Conservation (phyloP, 1,140 invertebrate species). For the Aphis craccivora region DNA sequence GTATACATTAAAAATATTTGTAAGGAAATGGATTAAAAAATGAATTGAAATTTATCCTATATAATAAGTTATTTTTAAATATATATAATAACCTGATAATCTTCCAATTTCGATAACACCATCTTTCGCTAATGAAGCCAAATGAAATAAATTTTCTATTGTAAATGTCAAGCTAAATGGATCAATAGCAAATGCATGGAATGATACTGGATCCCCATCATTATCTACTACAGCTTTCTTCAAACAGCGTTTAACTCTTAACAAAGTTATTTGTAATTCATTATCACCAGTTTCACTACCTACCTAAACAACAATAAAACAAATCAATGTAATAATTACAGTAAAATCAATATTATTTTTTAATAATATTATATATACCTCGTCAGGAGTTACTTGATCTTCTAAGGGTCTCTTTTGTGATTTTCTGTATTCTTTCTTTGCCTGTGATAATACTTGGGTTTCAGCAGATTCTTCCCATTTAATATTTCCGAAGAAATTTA, state of each 20-base stretch:
- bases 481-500: conserved; percentile 13
- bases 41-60: not conserved
- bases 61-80: not conserved
- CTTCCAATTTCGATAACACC: not conserved
- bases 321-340: not conserved
- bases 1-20: not conserved
- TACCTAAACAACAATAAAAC: not conserved
- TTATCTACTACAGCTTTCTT: not conserved
- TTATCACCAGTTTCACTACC: not conserved
- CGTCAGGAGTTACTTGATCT: conserved; percentile 17
- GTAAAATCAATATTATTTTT: not conserved
- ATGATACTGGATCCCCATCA: not conserved
- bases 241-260: not conserved
- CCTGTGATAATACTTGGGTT: not conserved
- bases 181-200: conserved; percentile 24
- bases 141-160: conserved; percentile 50
- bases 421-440: conserved; percentile 4
- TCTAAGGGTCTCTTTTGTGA: conserved; percentile 25
- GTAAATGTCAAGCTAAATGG: conserved; percentile 13
- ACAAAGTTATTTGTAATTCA: conserved; percentile 1
- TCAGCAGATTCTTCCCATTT: not conserved
- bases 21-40: not conserved
- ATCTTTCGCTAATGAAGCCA: conserved; percentile 32
- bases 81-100: not conserved
- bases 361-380: not conserved